Evolutionary conservation across 1,140 invertebrate species (phyloP).

Genomic region (Bathynomus jamesi): DNA sequence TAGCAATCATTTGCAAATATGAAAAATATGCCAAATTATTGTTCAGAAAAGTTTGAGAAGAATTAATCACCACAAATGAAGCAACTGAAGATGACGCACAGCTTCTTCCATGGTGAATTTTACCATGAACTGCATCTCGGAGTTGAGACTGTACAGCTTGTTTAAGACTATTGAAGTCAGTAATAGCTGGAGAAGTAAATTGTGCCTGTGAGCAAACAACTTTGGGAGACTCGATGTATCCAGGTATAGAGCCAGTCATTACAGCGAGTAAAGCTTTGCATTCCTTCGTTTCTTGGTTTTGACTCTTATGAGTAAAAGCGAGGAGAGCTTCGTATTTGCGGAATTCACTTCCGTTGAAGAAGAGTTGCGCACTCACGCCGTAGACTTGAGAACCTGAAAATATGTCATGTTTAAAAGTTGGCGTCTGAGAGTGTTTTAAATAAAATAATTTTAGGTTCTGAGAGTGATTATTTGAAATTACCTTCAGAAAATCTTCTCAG

Average conservation of each 20-base stretch:
- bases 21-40: too few relatives aligned
- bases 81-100: too few relatives aligned
- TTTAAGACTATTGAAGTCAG: not conserved
- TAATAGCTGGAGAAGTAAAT: not conserved
- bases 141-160: not conserved
- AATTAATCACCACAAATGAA: too few relatives aligned
- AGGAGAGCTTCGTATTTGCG: not conserved
- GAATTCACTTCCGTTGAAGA: not conserved
- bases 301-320: not conserved
- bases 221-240: not conserved
- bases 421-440: too few relatives aligned
- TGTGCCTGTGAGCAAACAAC: not conserved
- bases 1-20: too few relatives aligned
- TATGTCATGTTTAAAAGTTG: too few relatives aligned
- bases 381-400: too few relatives aligned
- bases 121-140: not conserved
- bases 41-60: too few relatives aligned
- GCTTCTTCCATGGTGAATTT: not conserved
- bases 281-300: not conserved
- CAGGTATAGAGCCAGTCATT: not conserved
- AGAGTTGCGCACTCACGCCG: not conserved
- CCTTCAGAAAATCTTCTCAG: not conserved
- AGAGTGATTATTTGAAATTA: too few relatives aligned
- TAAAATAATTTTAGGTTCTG: too few relatives aligned
- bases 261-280: not conserved